Percentiles rank a stretch among this genome's conserved stretches.
Evolutionary conservation across 2,113 vertebrate species (phyloP).

Genomic region (Carettochelys insculpta): DNA sequence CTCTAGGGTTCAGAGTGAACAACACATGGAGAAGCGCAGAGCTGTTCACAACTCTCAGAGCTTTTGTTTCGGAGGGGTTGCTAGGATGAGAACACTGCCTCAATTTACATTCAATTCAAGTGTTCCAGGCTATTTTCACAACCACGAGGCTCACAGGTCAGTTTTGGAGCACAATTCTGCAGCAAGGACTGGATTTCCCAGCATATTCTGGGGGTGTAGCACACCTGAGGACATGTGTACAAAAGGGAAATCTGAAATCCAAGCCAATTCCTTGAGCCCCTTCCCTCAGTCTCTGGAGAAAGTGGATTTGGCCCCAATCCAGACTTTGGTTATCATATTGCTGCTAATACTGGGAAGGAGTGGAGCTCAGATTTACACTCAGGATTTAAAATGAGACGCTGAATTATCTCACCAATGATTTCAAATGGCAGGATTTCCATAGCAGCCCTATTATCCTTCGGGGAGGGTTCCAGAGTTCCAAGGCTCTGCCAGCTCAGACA

Average conservation of each 20-base stretch:
- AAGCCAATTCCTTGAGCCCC: not conserved
- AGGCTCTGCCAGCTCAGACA: not conserved
- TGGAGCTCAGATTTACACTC: not conserved
- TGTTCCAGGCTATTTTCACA: not conserved
- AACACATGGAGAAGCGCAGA: not conserved
- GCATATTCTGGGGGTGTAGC: not conserved
- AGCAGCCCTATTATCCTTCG: not conserved
- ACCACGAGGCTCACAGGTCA: not conserved
- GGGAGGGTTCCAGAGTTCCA: not conserved
- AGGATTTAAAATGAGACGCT: not conserved
- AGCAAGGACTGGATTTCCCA: not conserved
- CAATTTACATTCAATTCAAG: not conserved
- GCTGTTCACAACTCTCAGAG: not conserved
- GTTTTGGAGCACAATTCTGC: not conserved
- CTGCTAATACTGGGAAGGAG: not conserved
- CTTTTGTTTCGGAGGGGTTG: not conserved
- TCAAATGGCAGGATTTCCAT: not conserved
- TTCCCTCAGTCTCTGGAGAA: not conserved
- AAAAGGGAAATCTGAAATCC: constrained; percentile 10
- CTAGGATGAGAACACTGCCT: not conserved
- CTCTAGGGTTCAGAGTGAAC: constrained; percentile 12
- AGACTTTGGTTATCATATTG: not conserved
- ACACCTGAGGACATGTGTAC: not conserved
- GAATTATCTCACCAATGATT: not conserved
- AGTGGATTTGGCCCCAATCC: not conserved